Conservation (phyloP, 2,888 invertebrate genomes). For the Himalopsyche anomala region DNA sequence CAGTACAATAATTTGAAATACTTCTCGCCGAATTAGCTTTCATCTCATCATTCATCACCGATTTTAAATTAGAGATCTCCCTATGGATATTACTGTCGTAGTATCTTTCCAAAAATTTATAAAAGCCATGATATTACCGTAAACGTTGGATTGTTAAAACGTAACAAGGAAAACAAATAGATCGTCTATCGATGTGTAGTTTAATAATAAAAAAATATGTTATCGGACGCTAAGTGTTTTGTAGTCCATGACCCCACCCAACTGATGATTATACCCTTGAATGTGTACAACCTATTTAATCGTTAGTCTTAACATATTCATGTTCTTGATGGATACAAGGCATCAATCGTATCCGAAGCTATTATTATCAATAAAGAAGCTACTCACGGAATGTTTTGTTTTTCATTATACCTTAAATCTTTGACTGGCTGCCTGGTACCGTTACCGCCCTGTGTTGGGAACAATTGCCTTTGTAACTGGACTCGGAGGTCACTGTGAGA, state of each 20-base stretch:
- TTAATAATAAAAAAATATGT: not conserved
- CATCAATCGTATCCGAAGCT: constrained; percentile 46
- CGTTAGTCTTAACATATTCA: constrained; percentile 59
- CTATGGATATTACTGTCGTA: no score
- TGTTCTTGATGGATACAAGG: constrained; percentile 49
- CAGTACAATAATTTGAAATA: no score
- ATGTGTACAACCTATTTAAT: constrained; percentile 63
- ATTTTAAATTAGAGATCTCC: no score
- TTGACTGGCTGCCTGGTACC: no score
- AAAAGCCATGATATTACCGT: no score
- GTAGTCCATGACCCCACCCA: constrained; percentile 43
- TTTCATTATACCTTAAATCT: not conserved
- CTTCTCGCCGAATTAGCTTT: no score
- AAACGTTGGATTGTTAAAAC: no score
- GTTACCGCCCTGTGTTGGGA: no score
- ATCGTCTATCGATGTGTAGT: constrained; percentile 50
- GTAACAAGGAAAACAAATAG: not conserved
- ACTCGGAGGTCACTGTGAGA: no score
- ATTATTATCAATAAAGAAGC: constrained; percentile 65
- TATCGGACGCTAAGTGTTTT: constrained; percentile 17
- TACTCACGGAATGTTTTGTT: constrained; percentile 50
- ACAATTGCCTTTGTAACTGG: no score
- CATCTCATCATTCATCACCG: no score
- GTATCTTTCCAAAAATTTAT: no score
- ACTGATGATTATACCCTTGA: constrained; percentile 56